Evolutionary conservation across 2,797 vertebrate species (phyloP).

Genomic region (Rachycentron canadum): DNA sequence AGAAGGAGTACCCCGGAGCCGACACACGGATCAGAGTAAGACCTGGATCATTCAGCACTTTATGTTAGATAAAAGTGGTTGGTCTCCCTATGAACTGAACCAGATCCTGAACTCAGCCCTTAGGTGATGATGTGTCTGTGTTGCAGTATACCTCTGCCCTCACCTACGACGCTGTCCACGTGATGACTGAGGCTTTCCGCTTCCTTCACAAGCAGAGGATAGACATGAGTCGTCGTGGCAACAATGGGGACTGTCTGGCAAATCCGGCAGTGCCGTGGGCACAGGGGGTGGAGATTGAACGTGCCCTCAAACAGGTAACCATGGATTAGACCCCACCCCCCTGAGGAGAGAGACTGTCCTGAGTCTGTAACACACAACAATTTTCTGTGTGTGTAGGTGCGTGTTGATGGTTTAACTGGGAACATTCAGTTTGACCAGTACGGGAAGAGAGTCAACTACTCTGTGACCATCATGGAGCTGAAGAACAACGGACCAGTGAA

Average conservation of each 20-base stretch:
- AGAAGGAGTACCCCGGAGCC: constrained; percentile 97
- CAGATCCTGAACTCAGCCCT: neutral
- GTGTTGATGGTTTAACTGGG: constrained; percentile 94
- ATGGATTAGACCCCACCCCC: neutral
- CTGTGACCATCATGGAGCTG: constrained; percentile 97
- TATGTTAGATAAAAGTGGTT: too few species aligned
- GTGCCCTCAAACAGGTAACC: constrained; percentile 94
- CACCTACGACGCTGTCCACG: constrained; percentile 96
- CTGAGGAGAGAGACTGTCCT: too few species aligned
- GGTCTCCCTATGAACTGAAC: neutral
- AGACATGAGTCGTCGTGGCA: constrained; percentile 95
- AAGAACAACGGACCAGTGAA: constrained; percentile 96
- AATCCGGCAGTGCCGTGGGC: constrained; percentile 98
- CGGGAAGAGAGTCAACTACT: constrained; percentile 96
- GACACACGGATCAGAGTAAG: constrained; percentile 89
- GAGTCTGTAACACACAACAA: too few species aligned
- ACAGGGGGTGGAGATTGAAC: constrained; percentile 97
- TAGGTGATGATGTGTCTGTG: constrained; percentile 18
- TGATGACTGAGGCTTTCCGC: constrained; percentile 98
- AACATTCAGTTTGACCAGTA: constrained; percentile 99
- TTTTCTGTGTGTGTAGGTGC: constrained; percentile 85
- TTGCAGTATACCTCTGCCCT: constrained; percentile 95
- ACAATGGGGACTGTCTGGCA: constrained; percentile 96
- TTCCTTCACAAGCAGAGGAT: constrained; percentile 96
- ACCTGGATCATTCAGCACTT: neutral